A percentile compares a stretch with the other conserved stretches of the same genome.
Evolutionary conservation across 2,888 invertebrate species (phyloP).

Genomic region (Xestia rhomboidea): DNA sequence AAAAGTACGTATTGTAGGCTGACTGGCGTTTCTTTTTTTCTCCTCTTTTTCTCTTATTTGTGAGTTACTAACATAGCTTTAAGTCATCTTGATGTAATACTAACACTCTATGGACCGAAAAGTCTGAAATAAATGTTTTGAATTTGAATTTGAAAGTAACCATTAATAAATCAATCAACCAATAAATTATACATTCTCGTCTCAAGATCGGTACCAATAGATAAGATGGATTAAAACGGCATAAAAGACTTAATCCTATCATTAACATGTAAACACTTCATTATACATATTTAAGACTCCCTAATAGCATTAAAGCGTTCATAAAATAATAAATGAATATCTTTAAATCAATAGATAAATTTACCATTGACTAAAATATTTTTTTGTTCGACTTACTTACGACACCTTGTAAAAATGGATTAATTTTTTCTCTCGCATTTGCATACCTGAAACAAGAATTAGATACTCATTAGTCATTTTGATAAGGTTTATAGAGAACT

Average conservation of each 20-base stretch:
- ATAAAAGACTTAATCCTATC: slow-evolving; percentile 45
- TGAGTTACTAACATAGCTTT: too few species aligned
- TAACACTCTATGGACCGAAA: too few species aligned
- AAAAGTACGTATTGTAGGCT: too few species aligned
- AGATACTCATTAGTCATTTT: slow-evolving; percentile 47
- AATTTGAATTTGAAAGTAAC: too few species aligned
- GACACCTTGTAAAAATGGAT: slow-evolving; percentile 31
- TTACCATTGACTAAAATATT: slow-evolving; percentile 35
- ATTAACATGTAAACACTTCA: slow-evolving; percentile 41
- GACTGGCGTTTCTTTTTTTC: too few species aligned
- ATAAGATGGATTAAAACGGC: slow-evolving; percentile 20
- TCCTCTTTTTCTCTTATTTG: too few species aligned
- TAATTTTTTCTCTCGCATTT: slow-evolving; percentile 41
- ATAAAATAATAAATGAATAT: slow-evolving; percentile 50
- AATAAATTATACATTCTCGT: slow-evolving; percentile 9
- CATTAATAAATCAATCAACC: slow-evolving; percentile 14
- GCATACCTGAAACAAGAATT: slow-evolving; percentile 65
- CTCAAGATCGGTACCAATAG: slow-evolving; percentile 7
- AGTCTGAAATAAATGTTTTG: too few species aligned
- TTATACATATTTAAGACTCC: slow-evolving; percentile 34
- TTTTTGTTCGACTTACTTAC: slow-evolving; percentile 54
- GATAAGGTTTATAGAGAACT: slow-evolving; percentile 17
- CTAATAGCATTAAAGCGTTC: slow-evolving; percentile 33
- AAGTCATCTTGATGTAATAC: too few species aligned
- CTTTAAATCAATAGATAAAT: slow-evolving; percentile 51